Evolutionary conservation across 92 coral and sea anemone genomes (phyloP), one percentile per base, ranked within the genome.

Genomic region (Parazoanthus darwini): DNA sequence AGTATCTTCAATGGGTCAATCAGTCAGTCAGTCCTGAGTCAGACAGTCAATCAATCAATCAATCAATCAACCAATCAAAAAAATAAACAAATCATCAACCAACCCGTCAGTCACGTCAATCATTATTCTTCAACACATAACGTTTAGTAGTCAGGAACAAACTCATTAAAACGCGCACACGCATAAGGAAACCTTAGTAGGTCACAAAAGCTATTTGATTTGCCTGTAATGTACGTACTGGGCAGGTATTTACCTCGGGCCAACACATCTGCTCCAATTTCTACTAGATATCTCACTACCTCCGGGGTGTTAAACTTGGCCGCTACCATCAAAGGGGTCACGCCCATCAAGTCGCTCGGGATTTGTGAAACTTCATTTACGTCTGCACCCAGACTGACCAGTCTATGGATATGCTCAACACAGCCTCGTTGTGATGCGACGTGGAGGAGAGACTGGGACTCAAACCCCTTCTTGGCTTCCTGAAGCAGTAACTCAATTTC

Each of bases 291-390:
- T 2, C 74, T 35, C 72, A 81, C 29, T 3, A 81, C 85, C 14
- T 81, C 85, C 50, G 85, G 71, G 33, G 85, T 81, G 20, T 81
- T 81, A 81, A 36, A 81, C 74, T 38, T 63, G 38, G 85, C 85
- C 39, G 85, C 85, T 63, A 81, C 85, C 85, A 58, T 58, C 67
- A 81, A 42, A 18, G 85, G 85, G 14, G 85, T 58, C 80, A 76
- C 63, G 25, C 82, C 66, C 82, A 48, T 16, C 23, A 54, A 16
- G 82, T 51, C 82, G 42, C 11, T 44, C 14, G 85, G 68, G 68
- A 6, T 59, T 22, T 59, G 26, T 20, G 46, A 81, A 23, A 58
- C n/a, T 38, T 81, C 72, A 50, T 81, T 81, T 38, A 81, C 74
- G 4, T 81, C 74, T 20, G 73, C 85, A 9, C 85, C 85, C 25